Evolutionary conservation across 2,113 vertebrate species (phyloP), one percentile per base, ranked within the genome.

Genomic region (Andinoacara biseriatus): DNA sequence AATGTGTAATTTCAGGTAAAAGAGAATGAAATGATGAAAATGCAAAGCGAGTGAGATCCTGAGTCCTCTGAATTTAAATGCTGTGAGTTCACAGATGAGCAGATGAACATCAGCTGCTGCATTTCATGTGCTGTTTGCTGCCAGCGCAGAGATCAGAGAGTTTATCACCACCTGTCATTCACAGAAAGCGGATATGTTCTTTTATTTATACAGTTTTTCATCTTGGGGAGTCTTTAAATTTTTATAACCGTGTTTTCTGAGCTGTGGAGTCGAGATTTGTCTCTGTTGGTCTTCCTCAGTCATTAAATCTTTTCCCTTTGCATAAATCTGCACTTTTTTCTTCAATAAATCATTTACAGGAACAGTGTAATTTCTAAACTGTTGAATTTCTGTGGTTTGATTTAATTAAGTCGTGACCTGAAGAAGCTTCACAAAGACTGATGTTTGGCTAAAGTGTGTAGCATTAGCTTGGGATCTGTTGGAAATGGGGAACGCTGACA

Each of bases 201-300:
- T 46, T 67, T 18, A 69, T 29, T 52, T 31, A 52, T 20, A 46
- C 24, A 20, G 24, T 0, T 69, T 69, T 52, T 69, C 65, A 69
- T 69, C 43, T 69, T 49, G 14, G 5, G 18, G 15, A 52, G 65
- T 2, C 49, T 29, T 46, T 26, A 67, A 43, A 67, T 2, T 17
- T 3, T 0, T 46, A 67, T 46, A 6, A 18, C 46, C 4, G 26
- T 29, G 22, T 18, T 49, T 69, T 69, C 29, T 31, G 65, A 69
- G 49, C 24, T 49, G 17, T 20, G 43, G 43, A 10, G 1, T 49
- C 18, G 49, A 49, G 22, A 69, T 49, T 49, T 69, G 24, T 15
- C 49, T 18, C 4, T 0, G 17, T 52, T 0, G 24, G 1, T 69
- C 24, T 49, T 52, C 15, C 10, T 0, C 24, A 20, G 17, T 29